These are phyloP conservation scores for Eupristina koningsbergeri DNA, from an alignment of 1,140 invertebrate genomes.

Conservation along the genomic window DNA sequence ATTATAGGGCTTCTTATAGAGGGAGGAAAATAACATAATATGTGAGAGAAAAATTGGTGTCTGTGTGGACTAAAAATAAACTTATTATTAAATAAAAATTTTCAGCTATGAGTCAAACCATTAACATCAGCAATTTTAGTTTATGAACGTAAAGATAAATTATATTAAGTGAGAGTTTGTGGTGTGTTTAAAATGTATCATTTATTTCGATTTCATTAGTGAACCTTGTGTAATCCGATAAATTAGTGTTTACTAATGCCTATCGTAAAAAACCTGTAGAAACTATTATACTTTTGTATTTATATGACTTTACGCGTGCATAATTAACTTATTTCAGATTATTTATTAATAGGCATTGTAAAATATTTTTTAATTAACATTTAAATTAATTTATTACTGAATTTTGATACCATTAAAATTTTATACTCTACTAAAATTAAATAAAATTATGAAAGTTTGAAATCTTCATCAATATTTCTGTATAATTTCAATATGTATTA, in stretches of 20 bases:
- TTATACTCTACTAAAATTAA: too few relatives aligned
- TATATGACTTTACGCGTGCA: not conserved
- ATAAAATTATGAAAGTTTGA: too few relatives aligned
- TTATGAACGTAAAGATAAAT: conserved; percentile 30
- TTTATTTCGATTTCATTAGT: conserved; percentile 16
- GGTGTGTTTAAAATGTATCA: conserved; percentile 3
- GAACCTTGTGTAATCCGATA: not conserved
- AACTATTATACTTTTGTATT: not conserved
- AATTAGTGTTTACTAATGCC: not conserved
- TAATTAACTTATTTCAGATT: not conserved
- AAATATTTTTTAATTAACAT: too few relatives aligned
- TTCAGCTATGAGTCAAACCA: not conserved
- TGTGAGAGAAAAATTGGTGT: conserved; percentile 27
- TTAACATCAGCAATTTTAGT: conserved; percentile 21
- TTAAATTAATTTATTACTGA: too few relatives aligned
- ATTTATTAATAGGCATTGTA: too few relatives aligned
- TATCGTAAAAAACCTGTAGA: not conserved
- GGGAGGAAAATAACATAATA: not conserved
- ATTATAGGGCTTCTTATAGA: not conserved
- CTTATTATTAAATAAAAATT: conserved; percentile 40
- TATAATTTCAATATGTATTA: too few relatives aligned
- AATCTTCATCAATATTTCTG: too few relatives aligned
- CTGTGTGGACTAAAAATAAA: conserved; percentile 37
- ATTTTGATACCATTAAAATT: too few relatives aligned
- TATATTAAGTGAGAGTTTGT: conserved; percentile 11